Evolutionary conservation across 1,140 invertebrate genomes (phyloP), one percentile per base, ranked within the genome.

Genomic region (Drosophila prosaltans): DNA sequence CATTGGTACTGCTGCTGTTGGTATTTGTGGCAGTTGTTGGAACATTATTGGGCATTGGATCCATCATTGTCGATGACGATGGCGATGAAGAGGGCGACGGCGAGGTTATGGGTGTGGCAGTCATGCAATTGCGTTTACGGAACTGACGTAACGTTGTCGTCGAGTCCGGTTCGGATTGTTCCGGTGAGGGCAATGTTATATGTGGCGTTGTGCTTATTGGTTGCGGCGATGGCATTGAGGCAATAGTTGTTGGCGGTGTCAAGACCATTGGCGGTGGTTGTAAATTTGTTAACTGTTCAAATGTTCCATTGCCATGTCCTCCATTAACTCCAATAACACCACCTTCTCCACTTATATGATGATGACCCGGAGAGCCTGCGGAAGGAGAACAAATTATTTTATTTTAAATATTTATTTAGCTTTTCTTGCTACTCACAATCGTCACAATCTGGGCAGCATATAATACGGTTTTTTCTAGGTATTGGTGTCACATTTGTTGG

Each of bases 81-180:
- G 83, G 83, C 10, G 72, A 88, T 24, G 80, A 85, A 4, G 86
- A 90, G 0, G 83, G 86, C 36, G 75, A 81, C 11, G 79, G 66
- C 10, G 81, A 80, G 7, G 71, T 61, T 16, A 65, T 32, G 1
- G 57, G 57, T 24, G 45, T 57, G 69, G 45, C 45, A 51, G 40
- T 43, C 69, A 62, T 32, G 70, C 74, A 54, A 71, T 77, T 30
- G 10, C 90, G 90, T 28, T 89, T 88, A 3, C 90, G 90, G 43
- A 79, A 91, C 39, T 91, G 86, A 3, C 90, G 74, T 61, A 91
- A 59, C 5, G 86, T 91, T 2, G 89, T 91, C 3, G 90, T 91
- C 32, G 90, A 91, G 45, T 91, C 90, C 36, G 90, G 86, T 75
- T 91, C 90, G 10, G 90, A 91, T 78, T 91, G 90, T 59, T 91